Base-by-base conservation (phyloP, 1,140 invertebrate genomes). In the Drosophila kikkawai region DNA sequence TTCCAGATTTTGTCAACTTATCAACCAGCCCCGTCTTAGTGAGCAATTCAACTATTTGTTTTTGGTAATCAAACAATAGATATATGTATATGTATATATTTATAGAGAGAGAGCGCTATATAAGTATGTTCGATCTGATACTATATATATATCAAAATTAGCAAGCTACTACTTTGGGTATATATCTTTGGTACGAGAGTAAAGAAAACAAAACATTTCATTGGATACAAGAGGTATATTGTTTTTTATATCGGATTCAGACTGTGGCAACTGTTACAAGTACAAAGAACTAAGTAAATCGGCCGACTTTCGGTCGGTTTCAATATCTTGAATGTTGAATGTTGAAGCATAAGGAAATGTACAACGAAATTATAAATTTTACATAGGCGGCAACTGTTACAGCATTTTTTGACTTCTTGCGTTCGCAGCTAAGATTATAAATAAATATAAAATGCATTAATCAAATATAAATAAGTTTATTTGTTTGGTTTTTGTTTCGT, bases 391-490 rank as follows among this genome's bases (percentile, higher is more conserved):
- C 66, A 71, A 69, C 37, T 63, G 53, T 74, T 44, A 71, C 60
- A 80, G 50, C 83, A 83, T 84, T 87, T 83, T 88, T 77, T 77
- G 80, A 74, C 80, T 84, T 87, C 84, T 88, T 88, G 80, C 76
- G 65, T 76, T 63, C 51, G 47, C 44, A 77, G 67, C 50, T 64
- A 63, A 48, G 39, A 50, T 22, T 42, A 45, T 22, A 59, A 59
- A 73, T 53, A 73, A 74, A 64, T 63, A 13, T 19, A 75, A 76
- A 82, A 85, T 79, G 75, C 47, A 75, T 50, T 75, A 70, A 79
- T 75, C 42, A 41, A 64, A 56, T 63, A 51, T 68, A 64, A 55
- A 68, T 61, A 47, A 75, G 56, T 82, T 75, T 71, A 75, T 70
- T 77, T 37, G 9, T 34, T 32, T 51, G 15, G 15, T 51, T 64